Evolutionary conservation across 2,888 invertebrate genomes (phyloP).

Genomic region (Cephalotes varians): DNA sequence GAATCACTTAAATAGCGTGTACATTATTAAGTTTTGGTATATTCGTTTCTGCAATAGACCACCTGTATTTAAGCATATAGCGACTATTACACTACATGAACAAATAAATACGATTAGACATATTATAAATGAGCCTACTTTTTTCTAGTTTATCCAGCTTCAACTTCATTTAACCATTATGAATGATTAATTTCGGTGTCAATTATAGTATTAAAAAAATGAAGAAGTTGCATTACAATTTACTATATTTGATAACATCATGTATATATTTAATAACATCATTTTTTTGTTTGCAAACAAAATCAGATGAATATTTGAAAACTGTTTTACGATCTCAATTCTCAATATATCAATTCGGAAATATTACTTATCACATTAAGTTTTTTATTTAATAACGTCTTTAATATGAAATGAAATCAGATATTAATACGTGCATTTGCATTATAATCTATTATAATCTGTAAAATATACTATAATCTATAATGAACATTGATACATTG

Average conservation of each 20-base stretch:
- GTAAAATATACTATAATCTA: neutral
- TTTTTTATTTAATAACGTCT: neutral
- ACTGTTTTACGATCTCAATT: neutral
- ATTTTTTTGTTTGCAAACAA: neutral
- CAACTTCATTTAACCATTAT: neutral
- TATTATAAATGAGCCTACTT: slow-evolving; percentile 44
- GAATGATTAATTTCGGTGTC: neutral
- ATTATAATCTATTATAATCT: neutral
- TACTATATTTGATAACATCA: no score
- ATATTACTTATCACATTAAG: neutral
- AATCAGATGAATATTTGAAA: neutral
- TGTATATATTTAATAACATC: no score
- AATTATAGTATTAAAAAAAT: neutral
- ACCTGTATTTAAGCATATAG: slow-evolving; percentile 85
- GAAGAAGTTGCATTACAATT: neutral
- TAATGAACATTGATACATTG: neutral
- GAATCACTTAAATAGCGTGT: slow-evolving; percentile 81
- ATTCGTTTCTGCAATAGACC: slow-evolving; percentile 83
- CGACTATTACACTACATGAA: slow-evolving; percentile 82
- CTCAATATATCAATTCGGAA: neutral
- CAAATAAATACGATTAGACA: slow-evolving; percentile 85
- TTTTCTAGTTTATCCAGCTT: neutral
- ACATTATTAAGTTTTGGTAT: slow-evolving; percentile 84
- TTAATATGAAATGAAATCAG: neutral
- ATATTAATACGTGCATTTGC: neutral